A percentile compares a stretch with the other conserved stretches of the same genome.
Conservation (phyloP, 2,797 vertebrate species). For the Columba guinea region DNA sequence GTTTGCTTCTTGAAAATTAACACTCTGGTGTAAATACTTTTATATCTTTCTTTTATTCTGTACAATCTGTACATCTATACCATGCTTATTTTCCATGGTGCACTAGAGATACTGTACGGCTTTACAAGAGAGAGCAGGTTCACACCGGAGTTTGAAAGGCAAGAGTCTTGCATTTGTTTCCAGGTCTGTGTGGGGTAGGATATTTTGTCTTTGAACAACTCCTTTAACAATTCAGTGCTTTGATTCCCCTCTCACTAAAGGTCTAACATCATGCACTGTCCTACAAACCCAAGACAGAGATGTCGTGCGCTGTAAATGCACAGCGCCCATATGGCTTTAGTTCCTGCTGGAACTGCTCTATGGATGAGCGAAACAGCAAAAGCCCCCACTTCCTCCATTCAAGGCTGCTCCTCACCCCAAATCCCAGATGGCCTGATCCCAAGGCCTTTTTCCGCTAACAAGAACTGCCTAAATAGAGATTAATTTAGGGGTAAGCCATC, state of each 20-base stretch:
- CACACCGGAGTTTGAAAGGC: not conserved
- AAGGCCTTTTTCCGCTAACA: not conserved
- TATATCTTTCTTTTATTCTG: not conserved
- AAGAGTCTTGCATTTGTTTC: not conserved
- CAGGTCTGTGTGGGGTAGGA: not conserved
- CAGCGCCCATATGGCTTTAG: rapidly evolving
- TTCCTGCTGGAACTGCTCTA: not conserved
- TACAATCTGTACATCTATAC: not conserved
- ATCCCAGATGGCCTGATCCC: not conserved
- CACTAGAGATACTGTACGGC: not conserved
- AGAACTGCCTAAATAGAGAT: not conserved
- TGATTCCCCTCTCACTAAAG: not conserved
- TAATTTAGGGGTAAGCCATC: not conserved
- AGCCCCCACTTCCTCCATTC: not conserved
- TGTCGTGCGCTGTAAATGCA: not conserved
- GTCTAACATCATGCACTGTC: rapidly evolving
- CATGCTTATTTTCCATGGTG: not conserved
- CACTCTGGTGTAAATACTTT: not conserved
- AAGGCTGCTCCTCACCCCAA: not conserved
- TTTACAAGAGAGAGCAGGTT: not conserved
- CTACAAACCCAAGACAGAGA: rapidly evolving
- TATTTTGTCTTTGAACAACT: not conserved
- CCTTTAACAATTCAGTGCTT: not conserved
- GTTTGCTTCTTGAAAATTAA: not conserved
- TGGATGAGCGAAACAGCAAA: not conserved